Conservation (phyloP, 2,113 vertebrate species). For the Gobio gobio region DNA sequence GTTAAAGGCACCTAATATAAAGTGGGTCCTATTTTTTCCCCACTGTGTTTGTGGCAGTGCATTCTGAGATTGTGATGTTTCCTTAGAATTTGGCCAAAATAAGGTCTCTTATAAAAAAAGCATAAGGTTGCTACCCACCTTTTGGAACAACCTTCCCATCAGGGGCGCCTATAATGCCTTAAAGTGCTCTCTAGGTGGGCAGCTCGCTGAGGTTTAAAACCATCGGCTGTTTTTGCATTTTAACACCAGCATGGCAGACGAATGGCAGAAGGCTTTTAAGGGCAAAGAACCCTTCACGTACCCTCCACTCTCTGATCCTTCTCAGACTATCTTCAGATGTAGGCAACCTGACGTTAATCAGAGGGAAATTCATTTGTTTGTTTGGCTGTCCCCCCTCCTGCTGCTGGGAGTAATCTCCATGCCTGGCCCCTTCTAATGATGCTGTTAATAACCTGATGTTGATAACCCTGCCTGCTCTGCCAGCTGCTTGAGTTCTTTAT, state of each 20-base stretch:
- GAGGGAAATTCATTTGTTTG: conserved; percentile 73
- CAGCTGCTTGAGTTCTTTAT: conserved; percentile 87
- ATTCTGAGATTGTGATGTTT: too few relatives aligned
- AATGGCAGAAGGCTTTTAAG: conserved; percentile 5
- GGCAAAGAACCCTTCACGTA: neutral
- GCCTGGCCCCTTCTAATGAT: conserved; percentile 81
- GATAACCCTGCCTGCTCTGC: conserved; percentile 81
- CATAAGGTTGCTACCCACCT: too few relatives aligned
- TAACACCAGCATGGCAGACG: neutral
- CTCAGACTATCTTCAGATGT: neutral
- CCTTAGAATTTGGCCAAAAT: too few relatives aligned
- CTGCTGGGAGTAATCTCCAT: conserved; percentile 77
- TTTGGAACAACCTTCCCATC: too few relatives aligned
- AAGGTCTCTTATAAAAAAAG: too few relatives aligned
- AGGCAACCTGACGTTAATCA: conserved; percentile 52
- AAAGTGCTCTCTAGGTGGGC: too few relatives aligned
- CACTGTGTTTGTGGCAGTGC: too few relatives aligned
- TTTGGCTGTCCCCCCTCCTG: conserved; percentile 80
- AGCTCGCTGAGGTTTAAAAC: too few relatives aligned
- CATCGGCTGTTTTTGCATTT: too few relatives aligned
- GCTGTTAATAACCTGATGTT: conserved; percentile 81
- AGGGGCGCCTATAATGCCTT: too few relatives aligned
- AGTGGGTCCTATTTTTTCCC: too few relatives aligned
- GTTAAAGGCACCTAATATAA: too few relatives aligned
- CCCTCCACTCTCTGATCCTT: neutral